Percentiles rank a stretch among this genome's conserved stretches.
These are phyloP conservation scores for Dissostichus mawsoni DNA, from an alignment of 2,113 vertebrate genomes.

Conservation along the genomic window DNA sequence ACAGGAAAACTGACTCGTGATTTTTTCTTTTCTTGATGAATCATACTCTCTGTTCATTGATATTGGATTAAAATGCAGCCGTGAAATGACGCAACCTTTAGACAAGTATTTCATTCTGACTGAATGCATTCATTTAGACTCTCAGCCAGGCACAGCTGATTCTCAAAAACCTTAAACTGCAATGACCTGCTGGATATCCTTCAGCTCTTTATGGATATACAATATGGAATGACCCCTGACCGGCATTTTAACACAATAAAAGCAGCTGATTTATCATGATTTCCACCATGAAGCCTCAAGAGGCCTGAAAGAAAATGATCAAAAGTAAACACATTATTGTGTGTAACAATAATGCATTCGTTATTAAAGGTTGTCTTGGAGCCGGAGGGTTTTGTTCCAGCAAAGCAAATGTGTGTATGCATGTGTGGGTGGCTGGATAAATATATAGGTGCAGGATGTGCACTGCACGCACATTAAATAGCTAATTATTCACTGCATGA, in stretches of 20 bases:
- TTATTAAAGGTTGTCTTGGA: constrained; percentile 19
- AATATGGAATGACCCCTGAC: neutral
- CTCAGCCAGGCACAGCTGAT: neutral
- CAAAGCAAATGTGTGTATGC: neutral
- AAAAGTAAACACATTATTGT: neutral
- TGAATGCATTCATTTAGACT: constrained; percentile 5
- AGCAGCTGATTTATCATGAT: neutral
- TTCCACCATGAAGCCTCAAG: neutral
- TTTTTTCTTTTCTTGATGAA: neutral
- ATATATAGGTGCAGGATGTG: neutral
- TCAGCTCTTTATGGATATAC: neutral
- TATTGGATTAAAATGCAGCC: neutral
- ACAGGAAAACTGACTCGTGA: neutral
- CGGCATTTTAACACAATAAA: neutral
- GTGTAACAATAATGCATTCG: neutral
- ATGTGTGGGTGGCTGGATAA: neutral
- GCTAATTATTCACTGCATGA: neutral
- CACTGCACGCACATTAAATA: neutral
- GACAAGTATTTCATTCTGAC: neutral
- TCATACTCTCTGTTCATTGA: constrained; percentile 1
- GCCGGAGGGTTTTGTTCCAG: constrained; percentile 17
- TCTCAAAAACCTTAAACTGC: neutral
- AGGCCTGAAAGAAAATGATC: constrained; percentile 1
- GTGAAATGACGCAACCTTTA: neutral
- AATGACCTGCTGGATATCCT: neutral